A percentile compares a stretch with the other conserved stretches of the same genome.
phyloP scores from a whole-genome alignment of 2,113 vertebrate genomes.

The Triplophysa tibetana region DNA sequence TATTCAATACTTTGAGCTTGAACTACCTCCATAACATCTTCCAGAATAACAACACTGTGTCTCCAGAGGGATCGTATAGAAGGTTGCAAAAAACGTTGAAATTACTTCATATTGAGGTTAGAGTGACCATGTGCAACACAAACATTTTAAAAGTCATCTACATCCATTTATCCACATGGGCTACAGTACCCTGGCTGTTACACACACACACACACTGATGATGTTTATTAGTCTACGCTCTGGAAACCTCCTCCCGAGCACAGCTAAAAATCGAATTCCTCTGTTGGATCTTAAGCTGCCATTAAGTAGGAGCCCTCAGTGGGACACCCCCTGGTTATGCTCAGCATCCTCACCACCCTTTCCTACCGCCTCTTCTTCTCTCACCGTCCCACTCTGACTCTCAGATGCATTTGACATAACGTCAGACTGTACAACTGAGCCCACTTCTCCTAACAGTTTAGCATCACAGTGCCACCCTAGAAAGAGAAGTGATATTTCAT shows the following conservation, averaged over 20 bases:
- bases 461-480: background rate
- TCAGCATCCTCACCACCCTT: slow-evolving; percentile 16
- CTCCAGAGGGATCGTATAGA: too few relatives aligned
- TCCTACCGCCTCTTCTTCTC: slow-evolving; percentile 8
- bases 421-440: background rate
- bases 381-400: background rate
- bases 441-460: background rate
- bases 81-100: too few relatives aligned
- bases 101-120: too few relatives aligned
- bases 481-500: slow-evolving; percentile 28
- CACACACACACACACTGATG: slow-evolving; percentile 28
- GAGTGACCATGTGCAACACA: too few relatives aligned
- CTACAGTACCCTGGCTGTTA: slow-evolving; percentile 6
- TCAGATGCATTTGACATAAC: slow-evolving; percentile 16
- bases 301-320: slow-evolving; percentile 15
- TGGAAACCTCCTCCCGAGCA: slow-evolving; percentile 19
- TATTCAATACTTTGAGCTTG: background rate
- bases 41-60: too few relatives aligned
- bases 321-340: slow-evolving; percentile 28
- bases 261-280: slow-evolving; percentile 42
- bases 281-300: slow-evolving; percentile 30
- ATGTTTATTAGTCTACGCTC: slow-evolving; percentile 38
- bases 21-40: too few relatives aligned
- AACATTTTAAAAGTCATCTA: too few relatives aligned
- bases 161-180: too few relatives aligned